Conservation (phyloP, 2,888 invertebrate species). For the Anorthoa munda region DNA sequence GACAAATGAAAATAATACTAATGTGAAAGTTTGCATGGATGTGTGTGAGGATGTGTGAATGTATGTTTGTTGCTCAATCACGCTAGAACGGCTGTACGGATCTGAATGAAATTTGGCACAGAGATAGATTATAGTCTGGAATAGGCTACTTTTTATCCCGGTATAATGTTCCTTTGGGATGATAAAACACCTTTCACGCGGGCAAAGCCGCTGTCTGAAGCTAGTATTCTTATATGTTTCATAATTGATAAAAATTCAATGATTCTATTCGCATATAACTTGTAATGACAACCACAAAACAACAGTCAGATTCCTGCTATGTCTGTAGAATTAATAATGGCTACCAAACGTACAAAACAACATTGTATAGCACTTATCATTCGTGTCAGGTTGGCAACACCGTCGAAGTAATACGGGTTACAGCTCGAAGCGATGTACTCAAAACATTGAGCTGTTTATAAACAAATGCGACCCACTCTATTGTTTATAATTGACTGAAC, state of each 20-base stretch:
- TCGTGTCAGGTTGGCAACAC: slow-evolving; percentile 39
- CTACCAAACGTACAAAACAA: slow-evolving; percentile 36
- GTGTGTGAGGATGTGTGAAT: too few species aligned
- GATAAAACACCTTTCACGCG: too few species aligned
- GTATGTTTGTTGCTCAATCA: too few species aligned
- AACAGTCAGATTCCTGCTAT: slow-evolving; percentile 16
- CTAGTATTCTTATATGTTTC: too few species aligned
- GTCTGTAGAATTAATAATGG: slow-evolving; percentile 41
- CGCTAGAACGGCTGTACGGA: too few species aligned
- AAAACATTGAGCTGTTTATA: slow-evolving; percentile 52
- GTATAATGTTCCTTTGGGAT: too few species aligned
- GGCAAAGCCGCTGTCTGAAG: too few species aligned
- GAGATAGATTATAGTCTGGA: too few species aligned
- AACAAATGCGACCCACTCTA: slow-evolving; percentile 33
- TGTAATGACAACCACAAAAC: slow-evolving; percentile 35
- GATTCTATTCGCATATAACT: slow-evolving; percentile 8
- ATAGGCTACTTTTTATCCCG: too few species aligned
- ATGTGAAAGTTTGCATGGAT: too few species aligned
- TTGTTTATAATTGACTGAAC: slow-evolving; percentile 42
- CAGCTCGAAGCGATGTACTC: slow-evolving; percentile 39
- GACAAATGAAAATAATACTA: too few species aligned
- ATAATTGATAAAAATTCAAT: not conserved
- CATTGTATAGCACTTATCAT: slow-evolving; percentile 38
- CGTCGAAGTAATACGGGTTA: slow-evolving; percentile 56
- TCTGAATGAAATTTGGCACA: too few species aligned